Conservation (phyloP, 2,797 vertebrate species). For the Enteromius unitaeniatus region DNA sequence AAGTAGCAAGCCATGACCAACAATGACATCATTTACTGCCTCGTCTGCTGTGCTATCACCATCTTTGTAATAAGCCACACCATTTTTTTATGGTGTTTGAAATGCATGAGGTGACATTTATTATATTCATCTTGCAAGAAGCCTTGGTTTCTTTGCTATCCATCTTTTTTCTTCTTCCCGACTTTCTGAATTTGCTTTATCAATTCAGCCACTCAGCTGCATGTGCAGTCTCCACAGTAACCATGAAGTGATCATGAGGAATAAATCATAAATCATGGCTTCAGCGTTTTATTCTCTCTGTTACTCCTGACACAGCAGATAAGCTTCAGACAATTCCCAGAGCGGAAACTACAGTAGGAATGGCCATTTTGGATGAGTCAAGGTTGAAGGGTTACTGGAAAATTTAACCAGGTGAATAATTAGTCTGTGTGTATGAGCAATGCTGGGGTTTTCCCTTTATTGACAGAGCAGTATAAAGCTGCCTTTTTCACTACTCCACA, state of each 20-base stretch:
- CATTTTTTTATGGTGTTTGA: not conserved
- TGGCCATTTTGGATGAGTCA: conserved; percentile 34
- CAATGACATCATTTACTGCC: conserved; percentile 1
- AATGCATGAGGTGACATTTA: not conserved
- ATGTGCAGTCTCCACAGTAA: conserved; percentile 43
- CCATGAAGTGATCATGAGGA: conserved; percentile 21
- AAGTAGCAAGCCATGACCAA: not conserved
- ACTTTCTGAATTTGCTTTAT: conserved; percentile 13
- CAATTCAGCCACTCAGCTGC: conserved; percentile 45
- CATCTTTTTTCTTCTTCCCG: not conserved
- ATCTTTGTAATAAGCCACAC: not conserved
- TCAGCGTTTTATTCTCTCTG: conserved; percentile 29
- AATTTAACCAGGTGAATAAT: conserved; percentile 17
- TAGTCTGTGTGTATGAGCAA: not conserved
- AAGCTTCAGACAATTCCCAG: conserved; percentile 30
- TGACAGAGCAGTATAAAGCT: not conserved
- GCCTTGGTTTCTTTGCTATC: conserved; percentile 1
- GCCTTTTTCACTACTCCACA: not conserved
- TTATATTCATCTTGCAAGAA: not conserved
- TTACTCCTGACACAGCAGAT: conserved; percentile 32
- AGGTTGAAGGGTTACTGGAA: conserved; percentile 30
- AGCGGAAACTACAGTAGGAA: conserved; percentile 21
- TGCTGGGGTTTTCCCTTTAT: not conserved
- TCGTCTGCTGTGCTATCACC: not conserved
- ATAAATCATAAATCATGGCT: conserved; percentile 31